Evolutionary conservation across 2,888 invertebrate genomes (phyloP).

Genomic region (Drosophila conformis): DNA sequence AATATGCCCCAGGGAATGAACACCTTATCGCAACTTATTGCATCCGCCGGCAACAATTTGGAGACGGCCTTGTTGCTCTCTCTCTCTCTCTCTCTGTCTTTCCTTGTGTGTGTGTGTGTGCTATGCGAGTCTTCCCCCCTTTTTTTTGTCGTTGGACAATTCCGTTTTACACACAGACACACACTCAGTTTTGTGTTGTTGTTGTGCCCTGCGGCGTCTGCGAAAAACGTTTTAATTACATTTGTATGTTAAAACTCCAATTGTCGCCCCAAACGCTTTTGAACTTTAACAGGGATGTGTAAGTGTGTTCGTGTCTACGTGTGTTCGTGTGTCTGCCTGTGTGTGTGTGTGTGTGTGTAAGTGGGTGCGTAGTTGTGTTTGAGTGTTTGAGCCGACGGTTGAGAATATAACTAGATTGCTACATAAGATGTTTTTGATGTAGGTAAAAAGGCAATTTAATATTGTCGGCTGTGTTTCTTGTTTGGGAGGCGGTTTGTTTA

Average conservation of each 20-base stretch:
- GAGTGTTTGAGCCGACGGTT: conserved; percentile 65
- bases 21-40: conserved; percentile 80
- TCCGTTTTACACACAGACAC: conserved; percentile 49
- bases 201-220: conserved; percentile 69
- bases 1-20: conserved; percentile 75
- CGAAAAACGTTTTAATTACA: conserved; percentile 81
- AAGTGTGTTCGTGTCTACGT: conserved; percentile 15
- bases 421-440: conserved; percentile 75
- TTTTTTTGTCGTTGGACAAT: conserved; percentile 63
- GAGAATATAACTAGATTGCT: conserved; percentile 78
- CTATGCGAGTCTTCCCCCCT: conserved; percentile 57
- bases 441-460: conserved; percentile 74
- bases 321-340: background rate
- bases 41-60: conserved; percentile 80
- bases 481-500: conserved; percentile 41
- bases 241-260: conserved; percentile 81
- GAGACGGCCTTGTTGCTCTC: conserved; percentile 67
- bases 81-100: conserved; percentile 10
- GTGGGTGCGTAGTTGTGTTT: conserved; percentile 22
- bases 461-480: conserved; percentile 33
- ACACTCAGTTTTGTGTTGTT: conserved; percentile 53
- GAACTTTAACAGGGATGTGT: conserved; percentile 69
- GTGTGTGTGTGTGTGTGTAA: conserved; percentile 11
- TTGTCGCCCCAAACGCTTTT: conserved; percentile 77
- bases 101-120: conserved; percentile 19